Conservation (phyloP, 2,797 vertebrate genomes). For the Lemur catta region DNA sequence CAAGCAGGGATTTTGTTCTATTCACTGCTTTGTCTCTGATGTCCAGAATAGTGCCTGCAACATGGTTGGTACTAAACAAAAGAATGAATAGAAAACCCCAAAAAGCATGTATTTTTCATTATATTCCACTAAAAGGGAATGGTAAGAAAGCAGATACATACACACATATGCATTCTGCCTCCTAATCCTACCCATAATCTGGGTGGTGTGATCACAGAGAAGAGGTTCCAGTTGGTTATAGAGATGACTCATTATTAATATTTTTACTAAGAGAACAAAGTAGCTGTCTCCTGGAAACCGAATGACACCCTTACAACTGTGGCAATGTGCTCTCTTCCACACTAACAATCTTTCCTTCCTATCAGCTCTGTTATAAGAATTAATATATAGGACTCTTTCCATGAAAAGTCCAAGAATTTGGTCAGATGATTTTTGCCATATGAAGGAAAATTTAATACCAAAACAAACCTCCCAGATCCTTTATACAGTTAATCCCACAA, state of each 20-base stretch:
- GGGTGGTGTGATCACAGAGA: background rate
- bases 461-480: background rate
- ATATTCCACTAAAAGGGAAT: background rate
- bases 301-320: background rate
- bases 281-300: background rate
- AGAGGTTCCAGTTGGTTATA: background rate
- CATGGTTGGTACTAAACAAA: background rate
- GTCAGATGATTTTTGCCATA: constrained; percentile 36
- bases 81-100: background rate
- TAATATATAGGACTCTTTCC: background rate
- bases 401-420: constrained; percentile 16
- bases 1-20: background rate
- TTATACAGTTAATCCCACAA: constrained; percentile 18
- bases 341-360: background rate
- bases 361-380: background rate
- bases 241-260: background rate
- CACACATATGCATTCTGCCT: background rate
- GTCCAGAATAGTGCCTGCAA: background rate
- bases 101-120: background rate
- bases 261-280: background rate
- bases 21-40: background rate
- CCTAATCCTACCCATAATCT: background rate
- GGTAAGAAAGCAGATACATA: background rate
- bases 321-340: background rate
- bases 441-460: constrained; percentile 48